Evolutionary conservation across 2,113 vertebrate genomes (phyloP), one percentile per base, ranked within the genome.

Genomic region (Mungos mungo): DNA sequence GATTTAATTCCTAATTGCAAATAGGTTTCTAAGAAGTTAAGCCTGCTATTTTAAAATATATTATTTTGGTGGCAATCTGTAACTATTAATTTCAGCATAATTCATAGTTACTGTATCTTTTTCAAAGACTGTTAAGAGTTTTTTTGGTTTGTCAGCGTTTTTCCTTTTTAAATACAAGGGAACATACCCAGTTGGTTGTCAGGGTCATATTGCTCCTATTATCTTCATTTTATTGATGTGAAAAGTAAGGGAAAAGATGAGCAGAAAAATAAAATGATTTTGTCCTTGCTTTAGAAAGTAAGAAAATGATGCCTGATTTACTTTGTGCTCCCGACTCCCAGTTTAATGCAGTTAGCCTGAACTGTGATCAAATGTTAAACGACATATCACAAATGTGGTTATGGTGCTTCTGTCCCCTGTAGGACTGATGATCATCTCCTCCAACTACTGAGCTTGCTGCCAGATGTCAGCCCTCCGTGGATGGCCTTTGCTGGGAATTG

Each of bases 1-100:
- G 83, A 23, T 66, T 71, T 95, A 96, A 96, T 97, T 97, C 35
- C 96, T 81, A 93, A 33, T 84, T 97, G 89, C 15, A 90, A 80
- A 83, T 1, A 92, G 15, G 3, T 71, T 82, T 90, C 63, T 29
- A 38, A 54, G 57, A 76, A 68, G 23, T 21, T 27, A 85, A 18
- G 21, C 80, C 4, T 31, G 4, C 47, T 76, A 3, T 35, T 80
- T 94, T 92, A 65, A 79, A 95, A 87, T 88, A 25, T 27, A 50
- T 71, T 23, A 54, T n/a, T 83, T 88, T 87, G 23, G 88, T 50
- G 25, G 38, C 7, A 29, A 35, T 33, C 41, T 63, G 71, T 50
- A 74, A 74, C 25, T 85, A 1, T 85, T 79, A 54, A 90, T 50
- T 84, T 52, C 10, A 65, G 47, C 13, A 83, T 72, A 81, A 76